Percentiles rank a stretch among this genome's conserved stretches.
phyloP scores from a whole-genome alignment of 2,797 vertebrate genomes.

The Neosilurus hyrtlii region DNA sequence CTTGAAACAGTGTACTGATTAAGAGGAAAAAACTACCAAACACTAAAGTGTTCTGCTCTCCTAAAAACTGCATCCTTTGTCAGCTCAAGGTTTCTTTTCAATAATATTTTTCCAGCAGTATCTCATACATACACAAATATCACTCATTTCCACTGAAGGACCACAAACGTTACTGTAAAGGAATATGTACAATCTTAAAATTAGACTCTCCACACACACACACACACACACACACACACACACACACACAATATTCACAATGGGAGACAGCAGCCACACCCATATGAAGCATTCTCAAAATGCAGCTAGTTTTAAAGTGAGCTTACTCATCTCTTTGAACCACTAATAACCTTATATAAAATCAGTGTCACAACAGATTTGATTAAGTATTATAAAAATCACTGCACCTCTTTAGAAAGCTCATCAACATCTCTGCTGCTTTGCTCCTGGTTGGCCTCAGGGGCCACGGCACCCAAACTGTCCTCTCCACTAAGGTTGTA shows the following conservation, averaged over 20 bases:
- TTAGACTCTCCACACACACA: not conserved
- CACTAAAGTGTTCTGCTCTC: not conserved
- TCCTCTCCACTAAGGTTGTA: constrained; percentile 86
- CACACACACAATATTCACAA: not conserved
- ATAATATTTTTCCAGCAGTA: not conserved
- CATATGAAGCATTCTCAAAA: constrained; percentile 37
- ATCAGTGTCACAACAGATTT: not conserved
- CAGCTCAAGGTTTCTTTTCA: constrained; percentile 6
- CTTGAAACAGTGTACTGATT: not conserved
- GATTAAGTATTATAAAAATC: not conserved
- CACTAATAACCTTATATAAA: not conserved
- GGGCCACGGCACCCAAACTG: constrained; percentile 87
- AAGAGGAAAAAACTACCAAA: not conserved
- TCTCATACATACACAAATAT: not conserved
- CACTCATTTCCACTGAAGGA: not conserved
- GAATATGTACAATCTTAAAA: not conserved
- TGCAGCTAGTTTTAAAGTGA: constrained; percentile 23
- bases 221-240: not conserved
- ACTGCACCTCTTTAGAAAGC: constrained; percentile 92
- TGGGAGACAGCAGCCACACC: constrained; percentile 45
- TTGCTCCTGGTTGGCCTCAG: constrained; percentile 81
- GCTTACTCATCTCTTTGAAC: not conserved
- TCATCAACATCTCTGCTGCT: constrained; percentile 78
- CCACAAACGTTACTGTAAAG: not conserved
- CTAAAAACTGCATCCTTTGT: not conserved